phyloP scores from a whole-genome alignment of 2,113 vertebrate genomes.

The Gymnorhina tibicen region DNA sequence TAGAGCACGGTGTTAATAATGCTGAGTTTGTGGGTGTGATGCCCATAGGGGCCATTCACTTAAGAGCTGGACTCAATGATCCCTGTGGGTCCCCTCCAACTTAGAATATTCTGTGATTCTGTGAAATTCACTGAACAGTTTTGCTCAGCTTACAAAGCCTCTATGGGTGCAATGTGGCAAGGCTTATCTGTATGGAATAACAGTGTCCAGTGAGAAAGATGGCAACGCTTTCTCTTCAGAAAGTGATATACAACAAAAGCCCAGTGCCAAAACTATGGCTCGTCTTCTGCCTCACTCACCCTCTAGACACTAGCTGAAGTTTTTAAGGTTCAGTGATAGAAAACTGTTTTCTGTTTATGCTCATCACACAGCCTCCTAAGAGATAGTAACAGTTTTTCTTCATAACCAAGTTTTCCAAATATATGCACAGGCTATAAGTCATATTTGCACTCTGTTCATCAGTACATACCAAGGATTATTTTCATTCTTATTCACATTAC shows the following conservation, averaged over 20 bases:
- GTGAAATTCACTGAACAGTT: neutral
- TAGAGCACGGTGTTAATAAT: neutral
- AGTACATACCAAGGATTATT: neutral
- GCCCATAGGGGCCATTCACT: neutral
- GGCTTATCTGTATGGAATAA: neutral
- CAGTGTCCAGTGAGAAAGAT: neutral
- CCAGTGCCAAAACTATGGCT: rapidly evolving
- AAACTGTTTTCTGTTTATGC: neutral
- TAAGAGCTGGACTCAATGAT: neutral
- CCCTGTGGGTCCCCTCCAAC: no score
- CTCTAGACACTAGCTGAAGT: neutral
- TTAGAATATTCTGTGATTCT: neutral
- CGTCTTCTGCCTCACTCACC: neutral
- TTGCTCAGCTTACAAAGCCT: neutral
- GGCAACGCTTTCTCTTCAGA: neutral
- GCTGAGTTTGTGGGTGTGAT: neutral
- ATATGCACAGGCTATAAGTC: neutral
- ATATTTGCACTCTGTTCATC: neutral
- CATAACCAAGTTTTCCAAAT: neutral
- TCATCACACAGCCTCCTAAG: neutral
- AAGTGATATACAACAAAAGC: neutral
- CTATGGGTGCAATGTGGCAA: neutral
- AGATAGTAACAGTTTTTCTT: neutral
- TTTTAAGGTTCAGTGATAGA: neutral
- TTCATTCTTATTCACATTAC: neutral